Evolutionary conservation across 2,113 vertebrate genomes (phyloP).

Genomic region (Chlamydotis undulata): DNA sequence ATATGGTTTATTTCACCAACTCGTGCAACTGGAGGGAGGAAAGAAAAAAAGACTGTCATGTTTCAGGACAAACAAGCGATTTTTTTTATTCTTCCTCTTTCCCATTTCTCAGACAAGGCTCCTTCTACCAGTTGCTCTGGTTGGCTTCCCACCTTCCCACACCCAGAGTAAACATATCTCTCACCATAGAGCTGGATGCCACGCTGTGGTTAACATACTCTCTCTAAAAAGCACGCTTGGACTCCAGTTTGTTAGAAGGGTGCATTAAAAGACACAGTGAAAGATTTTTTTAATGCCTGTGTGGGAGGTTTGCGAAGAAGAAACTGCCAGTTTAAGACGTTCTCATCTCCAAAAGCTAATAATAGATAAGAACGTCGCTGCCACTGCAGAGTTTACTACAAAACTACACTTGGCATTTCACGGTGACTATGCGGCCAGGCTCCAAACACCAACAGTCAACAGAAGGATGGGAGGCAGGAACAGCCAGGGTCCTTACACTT

Average conservation of each 20-base stretch:
- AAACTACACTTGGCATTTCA: not conserved
- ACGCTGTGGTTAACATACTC: not conserved
- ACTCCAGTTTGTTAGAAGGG: not conserved
- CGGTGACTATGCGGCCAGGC: not conserved
- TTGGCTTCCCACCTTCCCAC: not conserved
- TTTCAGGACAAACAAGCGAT: not conserved
- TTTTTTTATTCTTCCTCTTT: not conserved
- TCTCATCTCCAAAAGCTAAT: not conserved
- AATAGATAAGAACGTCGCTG: not conserved
- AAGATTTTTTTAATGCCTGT: not conserved
- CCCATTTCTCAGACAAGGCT: not conserved
- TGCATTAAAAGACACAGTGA: not conserved
- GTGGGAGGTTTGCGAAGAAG: constrained; percentile 2
- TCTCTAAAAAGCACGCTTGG: not conserved
- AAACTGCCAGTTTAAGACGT: not conserved
- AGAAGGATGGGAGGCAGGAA: not conserved
- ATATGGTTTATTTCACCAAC: not conserved
- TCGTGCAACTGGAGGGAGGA: not conserved
- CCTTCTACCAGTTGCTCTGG: not conserved
- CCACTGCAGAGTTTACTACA: not conserved
- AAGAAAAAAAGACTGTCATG: not conserved
- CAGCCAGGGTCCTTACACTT: not conserved
- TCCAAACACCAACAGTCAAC: not conserved
- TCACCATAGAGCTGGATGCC: not conserved
- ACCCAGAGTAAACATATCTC: not conserved